Evolutionary conservation across 2,113 vertebrate genomes (phyloP).

Genomic region (Carassius auratus): DNA sequence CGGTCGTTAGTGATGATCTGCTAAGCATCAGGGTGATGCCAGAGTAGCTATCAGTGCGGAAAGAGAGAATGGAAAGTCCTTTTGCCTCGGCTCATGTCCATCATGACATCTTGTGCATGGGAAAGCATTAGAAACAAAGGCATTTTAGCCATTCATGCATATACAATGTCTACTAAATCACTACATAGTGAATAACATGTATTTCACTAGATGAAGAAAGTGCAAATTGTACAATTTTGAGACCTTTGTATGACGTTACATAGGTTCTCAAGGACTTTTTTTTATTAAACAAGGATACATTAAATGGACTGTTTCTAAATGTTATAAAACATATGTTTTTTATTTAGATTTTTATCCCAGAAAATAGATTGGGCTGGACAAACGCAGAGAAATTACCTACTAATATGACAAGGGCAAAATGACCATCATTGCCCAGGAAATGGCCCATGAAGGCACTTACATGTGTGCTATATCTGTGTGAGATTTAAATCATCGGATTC

Average conservation of each 20-base stretch:
- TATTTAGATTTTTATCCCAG: background rate
- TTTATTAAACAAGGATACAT: too few species aligned
- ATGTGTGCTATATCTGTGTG: constrained; percentile 5
- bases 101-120: background rate
- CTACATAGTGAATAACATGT: background rate
- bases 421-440: constrained; percentile 65
- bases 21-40: background rate
- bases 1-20: background rate
- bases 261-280: too few species aligned
- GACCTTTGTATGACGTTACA: too few species aligned
- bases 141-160: background rate
- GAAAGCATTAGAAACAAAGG: background rate
- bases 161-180: background rate
- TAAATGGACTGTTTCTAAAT: too few species aligned
- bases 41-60: background rate
- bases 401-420: constrained; percentile 72
- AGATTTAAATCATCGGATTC: background rate
- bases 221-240: too few species aligned
- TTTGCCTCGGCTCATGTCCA: background rate
- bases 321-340: too few species aligned
- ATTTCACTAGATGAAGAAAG: background rate
- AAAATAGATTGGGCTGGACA: background rate
- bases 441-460: constrained; percentile 65
- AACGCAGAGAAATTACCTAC: constrained; percentile 65
- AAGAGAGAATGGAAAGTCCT: background rate